A percentile compares a stretch with the other conserved stretches of the same genome.
Evolutionary conservation across 2,113 vertebrate genomes (phyloP).

Genomic region (Hypanus sabinus): DNA sequence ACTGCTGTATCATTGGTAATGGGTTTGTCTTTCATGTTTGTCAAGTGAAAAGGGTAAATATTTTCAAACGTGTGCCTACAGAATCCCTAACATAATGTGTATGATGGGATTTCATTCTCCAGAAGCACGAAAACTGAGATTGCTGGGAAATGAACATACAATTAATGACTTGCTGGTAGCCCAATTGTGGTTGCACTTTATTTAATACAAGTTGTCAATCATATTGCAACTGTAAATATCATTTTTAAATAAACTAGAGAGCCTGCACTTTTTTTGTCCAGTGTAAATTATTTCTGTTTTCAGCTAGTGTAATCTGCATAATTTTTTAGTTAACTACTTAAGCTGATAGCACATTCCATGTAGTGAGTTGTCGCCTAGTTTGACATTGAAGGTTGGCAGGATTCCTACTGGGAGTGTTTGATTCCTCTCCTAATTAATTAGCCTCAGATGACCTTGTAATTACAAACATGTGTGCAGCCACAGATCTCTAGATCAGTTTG

Average conservation of each 20-base stretch:
- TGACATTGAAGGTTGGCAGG: background rate
- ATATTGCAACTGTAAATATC: constrained; percentile 32
- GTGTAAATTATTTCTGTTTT: background rate
- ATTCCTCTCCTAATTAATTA: background rate
- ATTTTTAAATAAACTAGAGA: constrained; percentile 26
- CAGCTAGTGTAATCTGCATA: background rate
- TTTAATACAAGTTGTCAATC: constrained; percentile 28
- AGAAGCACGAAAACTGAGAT: background rate
- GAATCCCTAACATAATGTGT: background rate
- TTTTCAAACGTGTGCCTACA: background rate
- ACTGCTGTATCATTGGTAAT: background rate
- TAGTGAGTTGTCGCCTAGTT: background rate
- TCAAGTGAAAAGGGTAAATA: background rate
- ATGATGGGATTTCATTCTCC: constrained; percentile 6
- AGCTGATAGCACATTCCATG: background rate
- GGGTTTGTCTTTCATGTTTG: background rate
- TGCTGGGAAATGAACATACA: background rate
- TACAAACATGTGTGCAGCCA: background rate
- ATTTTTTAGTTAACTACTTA: background rate
- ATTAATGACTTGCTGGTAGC: background rate
- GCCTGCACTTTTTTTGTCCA: background rate
- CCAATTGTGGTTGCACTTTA: constrained; percentile 35
- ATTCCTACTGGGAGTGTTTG: background rate
- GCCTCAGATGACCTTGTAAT: background rate
- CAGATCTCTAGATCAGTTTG: background rate